Base-by-base conservation (phyloP, 2,888 invertebrate genomes). In the Calameuta filiformis region DNA sequence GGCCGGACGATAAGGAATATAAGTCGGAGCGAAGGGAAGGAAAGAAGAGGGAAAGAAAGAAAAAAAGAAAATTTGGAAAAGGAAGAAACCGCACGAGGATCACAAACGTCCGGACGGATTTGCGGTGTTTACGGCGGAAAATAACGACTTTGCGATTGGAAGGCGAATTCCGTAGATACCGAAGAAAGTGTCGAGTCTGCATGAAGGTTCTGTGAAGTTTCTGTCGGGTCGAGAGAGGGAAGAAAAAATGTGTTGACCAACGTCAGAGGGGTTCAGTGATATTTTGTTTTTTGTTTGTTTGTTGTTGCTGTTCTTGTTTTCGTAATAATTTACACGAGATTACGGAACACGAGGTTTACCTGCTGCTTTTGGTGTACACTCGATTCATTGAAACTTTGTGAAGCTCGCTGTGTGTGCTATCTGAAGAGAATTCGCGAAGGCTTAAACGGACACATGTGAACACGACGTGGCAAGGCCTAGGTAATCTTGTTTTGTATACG, bases 401-500 rank as follows among this genome's bases (percentile, higher is more conserved):
- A 56, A 56, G 40, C 40, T 23, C 15, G 23, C 40, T 56, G 23
- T 56, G 40, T 23, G 40, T 23, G 23, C 15, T 6, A 56, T 23
- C 40, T 6, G 40, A 6, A 23, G 40, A 56, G 40, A 56, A 56
- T 56, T 56, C 6, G 40, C 40, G 40, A 56, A 56, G 40, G 23
- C 40, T 56, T 23, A 23, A 23, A 56, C 40, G 23, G 23, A 56
- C 40, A 56, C 40, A 56, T 56, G 40, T 56, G 40, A 56, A 56
- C 71, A 9, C 71, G 31, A 33, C 71, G 71, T 34, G 71, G 71
- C 71, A 34, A 56, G 71, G 71, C 31, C 71, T 71, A 71, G 71
- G 71, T 71, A 71, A 71, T 76, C 75, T 76, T 73, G 31, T 79
- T 79, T 80, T 73, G 73, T 33, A 33, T 33, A 12, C 76, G 71